Evolutionary conservation across 2,113 vertebrate genomes (phyloP).

Genomic region (Anser cygnoides): DNA sequence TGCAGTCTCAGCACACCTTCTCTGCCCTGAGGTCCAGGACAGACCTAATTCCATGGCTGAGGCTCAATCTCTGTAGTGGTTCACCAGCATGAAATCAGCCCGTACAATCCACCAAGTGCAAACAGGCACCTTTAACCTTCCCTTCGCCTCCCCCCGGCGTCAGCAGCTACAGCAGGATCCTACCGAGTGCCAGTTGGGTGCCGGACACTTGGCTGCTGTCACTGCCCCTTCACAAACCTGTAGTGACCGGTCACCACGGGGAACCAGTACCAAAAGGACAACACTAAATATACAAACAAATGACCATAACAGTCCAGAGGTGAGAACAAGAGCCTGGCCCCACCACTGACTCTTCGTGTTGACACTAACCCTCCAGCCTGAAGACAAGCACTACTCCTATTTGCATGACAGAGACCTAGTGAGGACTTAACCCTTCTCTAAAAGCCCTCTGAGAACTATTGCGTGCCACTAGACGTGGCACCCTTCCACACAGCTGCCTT

Average conservation of each 20-base stretch:
- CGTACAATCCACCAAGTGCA: background rate
- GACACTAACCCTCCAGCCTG: background rate
- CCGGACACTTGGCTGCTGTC: background rate
- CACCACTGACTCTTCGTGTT: background rate
- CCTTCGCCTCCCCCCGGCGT: background rate
- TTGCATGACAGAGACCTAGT: background rate
- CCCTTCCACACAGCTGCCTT: background rate
- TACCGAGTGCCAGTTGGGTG: background rate
- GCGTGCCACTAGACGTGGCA: background rate
- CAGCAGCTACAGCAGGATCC: background rate
- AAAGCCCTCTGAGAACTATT: background rate
- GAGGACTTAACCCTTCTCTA: background rate
- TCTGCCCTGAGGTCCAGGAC: background rate
- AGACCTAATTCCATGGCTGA: background rate
- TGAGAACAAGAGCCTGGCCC: background rate
- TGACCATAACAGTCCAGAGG: background rate
- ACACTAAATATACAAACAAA: background rate
- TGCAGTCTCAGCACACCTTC: background rate
- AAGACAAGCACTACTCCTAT: background rate
- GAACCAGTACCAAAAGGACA: background rate
- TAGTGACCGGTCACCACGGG: background rate
- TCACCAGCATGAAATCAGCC: background rate
- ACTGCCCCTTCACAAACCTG: background rate
- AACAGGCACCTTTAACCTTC: background rate
- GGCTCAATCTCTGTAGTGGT: background rate